Evolutionary conservation across 2,797 vertebrate genomes (phyloP).

Genomic region (Antennarius maculatus): DNA sequence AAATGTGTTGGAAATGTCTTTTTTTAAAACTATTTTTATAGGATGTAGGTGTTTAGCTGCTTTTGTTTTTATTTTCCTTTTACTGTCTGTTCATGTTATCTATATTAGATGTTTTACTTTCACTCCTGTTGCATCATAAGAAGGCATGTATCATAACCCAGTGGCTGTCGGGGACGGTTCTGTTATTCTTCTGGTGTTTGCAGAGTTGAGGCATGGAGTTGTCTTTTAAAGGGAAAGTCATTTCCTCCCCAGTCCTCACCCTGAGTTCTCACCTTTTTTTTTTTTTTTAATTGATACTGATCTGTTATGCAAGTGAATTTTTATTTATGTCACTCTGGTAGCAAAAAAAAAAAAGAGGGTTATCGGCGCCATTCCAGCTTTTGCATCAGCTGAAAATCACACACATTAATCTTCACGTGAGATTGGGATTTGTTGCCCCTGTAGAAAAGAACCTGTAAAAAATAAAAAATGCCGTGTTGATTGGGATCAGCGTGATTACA

Average conservation of each 20-base stretch:
- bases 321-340: slow-evolving; percentile 28
- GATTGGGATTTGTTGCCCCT: background rate
- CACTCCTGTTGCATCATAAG: slow-evolving; percentile 37
- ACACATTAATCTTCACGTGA: background rate
- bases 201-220: background rate
- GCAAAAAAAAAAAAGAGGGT: slow-evolving; percentile 8
- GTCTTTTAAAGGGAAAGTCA: slow-evolving; percentile 42
- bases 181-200: slow-evolving; percentile 10
- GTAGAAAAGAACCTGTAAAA: slow-evolving; percentile 10
- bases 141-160: slow-evolving; percentile 45
- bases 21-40: slow-evolving; percentile 12
- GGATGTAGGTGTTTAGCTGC: slow-evolving; percentile 16
- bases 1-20: slow-evolving; percentile 45
- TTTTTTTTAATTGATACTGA: slow-evolving; percentile 20
- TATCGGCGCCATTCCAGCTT: slow-evolving; percentile 9
- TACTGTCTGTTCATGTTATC: slow-evolving; percentile 53
- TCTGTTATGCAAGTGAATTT: slow-evolving; percentile 45
- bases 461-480: background rate
- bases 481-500: slow-evolving; percentile 13
- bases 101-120: slow-evolving; percentile 61
- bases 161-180: slow-evolving; percentile 23
- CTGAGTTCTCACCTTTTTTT: slow-evolving; percentile 5
- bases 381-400: slow-evolving; percentile 13
- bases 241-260: background rate
- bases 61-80: slow-evolving; percentile 31